Evolutionary conservation across 2,797 vertebrate species (phyloP).

Genomic region (Micromesistius poutassou): DNA sequence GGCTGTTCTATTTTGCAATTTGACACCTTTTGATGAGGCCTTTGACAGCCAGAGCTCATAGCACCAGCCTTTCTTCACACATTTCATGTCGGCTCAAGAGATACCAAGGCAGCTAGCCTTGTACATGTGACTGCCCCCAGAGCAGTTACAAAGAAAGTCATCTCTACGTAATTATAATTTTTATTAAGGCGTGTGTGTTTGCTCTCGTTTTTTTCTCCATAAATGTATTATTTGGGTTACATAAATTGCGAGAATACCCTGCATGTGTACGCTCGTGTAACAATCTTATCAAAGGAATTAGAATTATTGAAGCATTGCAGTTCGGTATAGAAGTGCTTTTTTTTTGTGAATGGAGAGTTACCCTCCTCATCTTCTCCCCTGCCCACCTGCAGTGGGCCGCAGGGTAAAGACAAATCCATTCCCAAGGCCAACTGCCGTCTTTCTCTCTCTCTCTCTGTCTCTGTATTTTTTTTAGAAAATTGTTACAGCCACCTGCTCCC

Average conservation of each 20-base stretch:
- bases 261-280: not conserved
- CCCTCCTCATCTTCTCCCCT: conserved; percentile 1
- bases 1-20: conserved; percentile 36
- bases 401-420: conserved; percentile 15
- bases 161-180: conserved; percentile 42
- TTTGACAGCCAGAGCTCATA: conserved; percentile 24
- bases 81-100: conserved; percentile 36
- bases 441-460: conserved; percentile 24
- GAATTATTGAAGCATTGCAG: not conserved
- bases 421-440: conserved; percentile 50
- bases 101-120: conserved; percentile 52
- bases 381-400: conserved; percentile 8
- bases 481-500: conserved; percentile 53
- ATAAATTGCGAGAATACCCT: not conserved
- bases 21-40: conserved; percentile 40
- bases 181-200: conserved; percentile 13
- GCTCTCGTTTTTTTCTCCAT: conserved; percentile 21
- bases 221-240: not conserved
- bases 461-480: not conserved
- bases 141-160: conserved; percentile 44
- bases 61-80: conserved; percentile 27
- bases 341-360: conserved; percentile 8
- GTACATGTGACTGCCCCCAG: conserved; percentile 18
- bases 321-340: not conserved
- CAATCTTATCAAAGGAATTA: not conserved